Evolutionary conservation across 2,888 invertebrate species (phyloP).

Genomic region (Andrena flavipes): DNA sequence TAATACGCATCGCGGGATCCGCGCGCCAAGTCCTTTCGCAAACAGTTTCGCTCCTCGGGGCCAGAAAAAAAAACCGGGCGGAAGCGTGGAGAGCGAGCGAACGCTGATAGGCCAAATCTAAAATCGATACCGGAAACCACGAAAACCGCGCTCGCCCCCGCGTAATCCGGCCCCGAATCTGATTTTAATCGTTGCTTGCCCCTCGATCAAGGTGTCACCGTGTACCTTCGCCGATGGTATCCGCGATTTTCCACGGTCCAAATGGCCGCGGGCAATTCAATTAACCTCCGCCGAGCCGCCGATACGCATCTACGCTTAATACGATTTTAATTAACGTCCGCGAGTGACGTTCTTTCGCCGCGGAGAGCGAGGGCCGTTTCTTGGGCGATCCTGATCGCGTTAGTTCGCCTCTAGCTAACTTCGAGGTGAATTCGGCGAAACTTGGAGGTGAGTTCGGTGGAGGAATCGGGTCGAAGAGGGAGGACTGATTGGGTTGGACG

Average conservation of each 20-base stretch:
- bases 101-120: conserved; percentile 14
- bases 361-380: too few relatives aligned
- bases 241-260: background rate
- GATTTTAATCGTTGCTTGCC: conserved; percentile 29
- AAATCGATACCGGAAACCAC: conserved; percentile 16
- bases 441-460: too few relatives aligned
- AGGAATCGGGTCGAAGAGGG: too few relatives aligned
- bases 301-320: conserved; percentile 36
- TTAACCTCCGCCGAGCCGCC: conserved; percentile 17
- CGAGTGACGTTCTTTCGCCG: too few relatives aligned
- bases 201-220: background rate
- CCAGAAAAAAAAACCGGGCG: background rate
- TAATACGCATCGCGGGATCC: background rate
- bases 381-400: too few relatives aligned
- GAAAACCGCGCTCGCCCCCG: background rate
- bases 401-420: too few relatives aligned
- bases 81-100: background rate
- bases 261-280: conserved; percentile 30
- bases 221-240: conserved; percentile 7
- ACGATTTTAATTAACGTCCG: conserved; percentile 56
- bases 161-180: conserved; percentile 13
- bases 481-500: too few relatives aligned
- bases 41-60: background rate
- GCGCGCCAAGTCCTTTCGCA: background rate
- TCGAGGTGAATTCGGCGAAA: too few relatives aligned